These are phyloP conservation scores for Noctua fimbriata DNA, from an alignment of 2,888 invertebrate genomes.

Conservation along the genomic window DNA sequence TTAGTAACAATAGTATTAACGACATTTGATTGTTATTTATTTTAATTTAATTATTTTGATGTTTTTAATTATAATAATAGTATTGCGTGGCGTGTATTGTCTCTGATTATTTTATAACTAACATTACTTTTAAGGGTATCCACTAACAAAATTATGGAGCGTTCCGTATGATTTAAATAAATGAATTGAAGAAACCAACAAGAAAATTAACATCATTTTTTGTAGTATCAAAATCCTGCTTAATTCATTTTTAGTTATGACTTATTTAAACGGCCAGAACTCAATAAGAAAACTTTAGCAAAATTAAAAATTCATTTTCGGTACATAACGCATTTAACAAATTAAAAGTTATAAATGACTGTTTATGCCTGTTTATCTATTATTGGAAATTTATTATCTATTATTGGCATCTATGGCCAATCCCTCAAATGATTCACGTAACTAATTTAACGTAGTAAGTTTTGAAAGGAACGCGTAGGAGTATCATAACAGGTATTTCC, in stretches of 20 bases:
- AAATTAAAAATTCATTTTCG: not conserved
- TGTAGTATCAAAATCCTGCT: not conserved
- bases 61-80: too few species aligned
- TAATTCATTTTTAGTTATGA: not conserved
- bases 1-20: too few species aligned
- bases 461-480: slow-evolving; percentile 1
- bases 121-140: not conserved
- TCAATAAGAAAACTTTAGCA: not conserved
- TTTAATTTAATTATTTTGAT: too few species aligned
- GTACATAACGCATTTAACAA: not conserved
- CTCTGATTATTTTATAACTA: not conserved
- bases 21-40: too few species aligned
- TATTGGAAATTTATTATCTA: too few species aligned
- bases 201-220: not conserved
- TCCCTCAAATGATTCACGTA: not conserved
- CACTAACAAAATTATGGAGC: not conserved
- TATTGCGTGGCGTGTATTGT: too few species aligned
- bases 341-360: not conserved
- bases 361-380: not conserved
- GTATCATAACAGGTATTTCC: not conserved
- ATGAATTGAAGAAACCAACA: not conserved
- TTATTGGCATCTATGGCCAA: not conserved
- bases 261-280: not conserved
- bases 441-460: not conserved
- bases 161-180: not conserved